Base-by-base conservation (phyloP, 2,113 vertebrate genomes). In the Seriola aureovittata region DNA sequence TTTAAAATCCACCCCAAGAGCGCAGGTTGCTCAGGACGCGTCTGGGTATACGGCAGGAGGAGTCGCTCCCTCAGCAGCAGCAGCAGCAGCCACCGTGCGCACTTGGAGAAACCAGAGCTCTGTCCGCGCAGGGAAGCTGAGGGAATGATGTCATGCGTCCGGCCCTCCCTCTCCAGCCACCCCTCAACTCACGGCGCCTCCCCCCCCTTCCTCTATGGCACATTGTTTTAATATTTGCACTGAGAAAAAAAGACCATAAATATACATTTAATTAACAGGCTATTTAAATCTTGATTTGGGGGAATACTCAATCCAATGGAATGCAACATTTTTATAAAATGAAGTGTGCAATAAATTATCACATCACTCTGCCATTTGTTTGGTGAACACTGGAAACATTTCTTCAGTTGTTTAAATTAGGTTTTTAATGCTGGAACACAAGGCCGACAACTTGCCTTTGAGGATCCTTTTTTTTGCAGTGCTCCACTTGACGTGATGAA, bases 131-230 rank as follows among this genome's bases (percentile, higher is more conserved):
- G 85, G 64, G 88, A 90, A 67, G 88, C 89, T 89, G 91, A 88
- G 87, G 88, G 89, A 90, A 94, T 95, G 94, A 95, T 94, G 94
- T 95, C 94, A 95, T 95, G 92, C 91, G 88, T 91, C 91, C 89
- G 83, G 85, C 89, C 90, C 93, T 91, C 92, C 89, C 93, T 93
- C 88, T 90, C 80, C 84, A 86, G 75, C 89, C 91, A 87, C 73
- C 86, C 80, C 83, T 82, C 73, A 81, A 81, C 81, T 87, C 81
- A 73, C 82, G 54, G 81, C 75, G 90, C 77, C 75, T 71, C 89
- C 75, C 65, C 64, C 32, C 40, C 36, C 64, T 57, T 50, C 67
- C 46, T 67, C 57, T 50, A 48, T 36, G 29, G n/a, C 34, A 42
- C 25, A 4, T 10, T 54, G 9, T 48, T 57, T 72, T 16, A 36